phyloP scores from a whole-genome alignment of 1,140 invertebrate species.

The Mercenaria mercenaria region DNA sequence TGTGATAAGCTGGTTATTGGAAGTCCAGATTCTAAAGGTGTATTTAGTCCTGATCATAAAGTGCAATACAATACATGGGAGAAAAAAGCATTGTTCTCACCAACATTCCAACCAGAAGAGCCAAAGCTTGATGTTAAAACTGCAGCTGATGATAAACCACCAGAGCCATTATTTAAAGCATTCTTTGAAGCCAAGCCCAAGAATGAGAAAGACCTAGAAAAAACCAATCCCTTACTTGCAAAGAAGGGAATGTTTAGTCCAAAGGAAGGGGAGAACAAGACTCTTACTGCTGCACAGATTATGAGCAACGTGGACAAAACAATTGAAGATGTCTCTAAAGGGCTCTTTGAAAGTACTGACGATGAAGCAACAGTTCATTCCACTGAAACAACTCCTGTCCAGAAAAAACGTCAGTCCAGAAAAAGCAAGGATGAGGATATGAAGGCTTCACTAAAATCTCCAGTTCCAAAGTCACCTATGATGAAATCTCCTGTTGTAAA shows the following conservation, averaged over 20 bases:
- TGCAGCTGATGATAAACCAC: constrained; percentile 56
- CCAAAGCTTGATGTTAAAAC: constrained; percentile 30
- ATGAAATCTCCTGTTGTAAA: constrained; percentile 44
- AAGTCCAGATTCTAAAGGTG: constrained; percentile 48
- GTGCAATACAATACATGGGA: constrained; percentile 11
- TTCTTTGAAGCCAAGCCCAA: constrained; percentile 61
- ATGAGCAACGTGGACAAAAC: constrained; percentile 82
- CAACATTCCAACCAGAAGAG: constrained; percentile 54
- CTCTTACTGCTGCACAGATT: not conserved
- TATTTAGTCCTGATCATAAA: constrained; percentile 52
- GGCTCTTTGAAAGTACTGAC: constrained; percentile 79
- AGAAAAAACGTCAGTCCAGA: constrained; percentile 38
- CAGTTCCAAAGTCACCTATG: constrained; percentile 50
- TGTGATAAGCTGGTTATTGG: constrained; percentile 49
- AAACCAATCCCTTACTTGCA: constrained; percentile 28
- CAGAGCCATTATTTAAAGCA: constrained; percentile 64
- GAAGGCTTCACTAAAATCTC: constrained; percentile 53
- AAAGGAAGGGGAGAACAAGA: constrained; percentile 26
- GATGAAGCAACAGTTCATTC: constrained; percentile 45
- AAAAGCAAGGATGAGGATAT: constrained; percentile 59
- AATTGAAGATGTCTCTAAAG: constrained; percentile 84
- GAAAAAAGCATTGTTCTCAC: constrained; percentile 48
- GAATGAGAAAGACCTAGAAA: constrained; percentile 49
- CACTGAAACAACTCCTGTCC: constrained; percentile 17
- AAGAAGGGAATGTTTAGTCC: constrained; percentile 20